These are phyloP conservation scores for Bursaphelenchus okinawaensis DNA, from an alignment of 2,888 invertebrate genomes.

Conservation along the genomic window DNA sequence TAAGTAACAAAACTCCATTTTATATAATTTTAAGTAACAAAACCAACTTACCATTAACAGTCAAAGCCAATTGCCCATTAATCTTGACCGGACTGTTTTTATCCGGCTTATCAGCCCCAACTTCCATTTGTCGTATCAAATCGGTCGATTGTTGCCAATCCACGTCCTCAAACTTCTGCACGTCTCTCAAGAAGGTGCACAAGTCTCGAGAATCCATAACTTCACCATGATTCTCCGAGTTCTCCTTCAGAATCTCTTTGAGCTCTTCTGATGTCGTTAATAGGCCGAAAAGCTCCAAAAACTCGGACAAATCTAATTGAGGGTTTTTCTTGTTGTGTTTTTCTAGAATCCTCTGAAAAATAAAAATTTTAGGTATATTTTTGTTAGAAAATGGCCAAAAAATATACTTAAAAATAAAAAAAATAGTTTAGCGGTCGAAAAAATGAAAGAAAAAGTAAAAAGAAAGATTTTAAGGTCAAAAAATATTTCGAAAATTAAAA, in stretches of 20 bases:
- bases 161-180: constrained; percentile 59
- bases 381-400: too few species aligned
- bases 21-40: too few species aligned
- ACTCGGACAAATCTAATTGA: constrained; percentile 63
- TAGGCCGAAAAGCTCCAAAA: constrained; percentile 63
- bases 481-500: too few species aligned
- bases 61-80: constrained; percentile 34
- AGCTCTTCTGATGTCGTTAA: constrained; percentile 54
- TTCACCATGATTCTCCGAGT: constrained; percentile 57
- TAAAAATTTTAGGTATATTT: too few species aligned
- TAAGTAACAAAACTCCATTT: too few species aligned
- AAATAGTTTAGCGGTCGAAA: too few species aligned
- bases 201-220: constrained; percentile 61
- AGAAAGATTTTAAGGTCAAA: too few species aligned
- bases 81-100: constrained; percentile 48
- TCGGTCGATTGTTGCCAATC: background rate
- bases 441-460: too few species aligned
- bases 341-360: background rate
- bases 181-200: constrained; percentile 61
- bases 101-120: constrained; percentile 40
- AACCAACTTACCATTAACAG: constrained; percentile 32
- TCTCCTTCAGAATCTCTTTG: constrained; percentile 60
- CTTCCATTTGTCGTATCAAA: background rate
- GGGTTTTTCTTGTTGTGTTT: constrained; percentile 45
- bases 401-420: too few species aligned